Conservation (phyloP, 1,140 invertebrate species). For the Temnothorax longispinosus region DNA sequence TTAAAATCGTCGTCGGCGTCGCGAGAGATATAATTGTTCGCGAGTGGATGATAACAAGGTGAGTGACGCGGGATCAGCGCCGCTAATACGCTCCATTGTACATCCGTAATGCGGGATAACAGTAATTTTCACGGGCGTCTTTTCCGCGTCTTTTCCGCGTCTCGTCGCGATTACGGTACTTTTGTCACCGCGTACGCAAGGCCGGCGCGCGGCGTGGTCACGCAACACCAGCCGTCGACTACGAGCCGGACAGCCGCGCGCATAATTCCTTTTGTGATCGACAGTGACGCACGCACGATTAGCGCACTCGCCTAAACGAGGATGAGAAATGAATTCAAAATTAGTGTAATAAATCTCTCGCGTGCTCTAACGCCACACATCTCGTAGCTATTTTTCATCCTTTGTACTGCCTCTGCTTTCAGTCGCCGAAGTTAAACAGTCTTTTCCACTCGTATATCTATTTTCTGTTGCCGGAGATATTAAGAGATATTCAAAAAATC, state of each 20-base stretch:
- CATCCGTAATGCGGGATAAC: neutral
- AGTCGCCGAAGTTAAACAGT: too few species aligned
- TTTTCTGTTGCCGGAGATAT: neutral
- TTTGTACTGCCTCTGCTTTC: neutral
- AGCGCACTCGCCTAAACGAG: neutral
- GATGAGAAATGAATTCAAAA: neutral
- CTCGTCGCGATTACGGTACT: constrained; percentile 35
- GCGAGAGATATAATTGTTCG: constrained; percentile 32
- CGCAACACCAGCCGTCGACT: neutral
- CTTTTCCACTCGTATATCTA: too few species aligned
- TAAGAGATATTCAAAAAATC: neutral
- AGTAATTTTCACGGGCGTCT: constrained; percentile 13
- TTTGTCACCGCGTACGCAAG: constrained; percentile 27
- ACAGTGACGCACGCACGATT: neutral
- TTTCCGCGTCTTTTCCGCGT: constrained; percentile 17
- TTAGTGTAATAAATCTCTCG: neutral
- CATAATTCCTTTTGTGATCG: neutral
- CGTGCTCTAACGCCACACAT: neutral
- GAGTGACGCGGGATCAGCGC: neutral
- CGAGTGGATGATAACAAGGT: constrained; percentile 1
- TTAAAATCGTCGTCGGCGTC: constrained; percentile 48
- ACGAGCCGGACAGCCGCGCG: neutral
- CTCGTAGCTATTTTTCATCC: neutral
- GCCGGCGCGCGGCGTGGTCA: neutral
- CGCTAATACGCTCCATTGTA: neutral